phyloP scores from a whole-genome alignment of 1,140 invertebrate species.

The Trichogramma pretiosum region DNA sequence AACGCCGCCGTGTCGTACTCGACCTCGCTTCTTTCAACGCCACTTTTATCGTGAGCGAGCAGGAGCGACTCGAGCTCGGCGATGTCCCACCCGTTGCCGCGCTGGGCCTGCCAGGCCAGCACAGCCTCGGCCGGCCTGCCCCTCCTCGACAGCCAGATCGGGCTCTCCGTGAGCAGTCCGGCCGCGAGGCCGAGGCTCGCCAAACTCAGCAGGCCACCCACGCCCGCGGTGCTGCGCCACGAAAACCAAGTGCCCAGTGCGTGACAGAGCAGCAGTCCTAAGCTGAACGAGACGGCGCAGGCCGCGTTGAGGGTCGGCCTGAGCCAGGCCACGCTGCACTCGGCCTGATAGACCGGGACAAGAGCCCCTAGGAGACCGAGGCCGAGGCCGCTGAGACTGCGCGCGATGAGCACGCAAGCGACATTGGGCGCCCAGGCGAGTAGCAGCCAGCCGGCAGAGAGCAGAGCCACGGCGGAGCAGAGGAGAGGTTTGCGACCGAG shows the following conservation, averaged over 20 bases:
- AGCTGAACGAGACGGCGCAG: constrained; percentile 47
- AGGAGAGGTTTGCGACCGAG: constrained; percentile 57
- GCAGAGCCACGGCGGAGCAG: constrained; percentile 51
- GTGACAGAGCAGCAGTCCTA: constrained; percentile 50
- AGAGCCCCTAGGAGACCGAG: constrained; percentile 46
- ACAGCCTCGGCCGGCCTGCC: constrained; percentile 45
- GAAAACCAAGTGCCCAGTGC: constrained; percentile 51
- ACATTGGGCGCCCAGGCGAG: constrained; percentile 48
- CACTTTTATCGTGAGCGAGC: neutral
- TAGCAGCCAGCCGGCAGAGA: constrained; percentile 57
- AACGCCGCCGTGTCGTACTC: constrained; percentile 27
- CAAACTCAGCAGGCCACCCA: no score
- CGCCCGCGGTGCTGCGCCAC: constrained; percentile 52
- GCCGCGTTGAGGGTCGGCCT: constrained; percentile 50
- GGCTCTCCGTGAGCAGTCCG: constrained; percentile 59
- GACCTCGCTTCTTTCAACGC: neutral
- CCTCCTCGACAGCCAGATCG: constrained; percentile 56
- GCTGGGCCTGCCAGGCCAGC: constrained; percentile 36
- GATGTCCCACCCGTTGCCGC: constrained; percentile 13
- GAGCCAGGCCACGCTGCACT: constrained; percentile 49
- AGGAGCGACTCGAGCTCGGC: constrained; percentile 21
- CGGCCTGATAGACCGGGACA: constrained; percentile 44
- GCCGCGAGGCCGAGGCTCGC: constrained; percentile 46
- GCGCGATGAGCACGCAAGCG: constrained; percentile 50
- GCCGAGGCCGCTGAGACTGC: constrained; percentile 58